These are phyloP conservation scores for Conopomorpha cramerella DNA, from an alignment of 1,140 invertebrate species.

Conservation along the genomic window DNA sequence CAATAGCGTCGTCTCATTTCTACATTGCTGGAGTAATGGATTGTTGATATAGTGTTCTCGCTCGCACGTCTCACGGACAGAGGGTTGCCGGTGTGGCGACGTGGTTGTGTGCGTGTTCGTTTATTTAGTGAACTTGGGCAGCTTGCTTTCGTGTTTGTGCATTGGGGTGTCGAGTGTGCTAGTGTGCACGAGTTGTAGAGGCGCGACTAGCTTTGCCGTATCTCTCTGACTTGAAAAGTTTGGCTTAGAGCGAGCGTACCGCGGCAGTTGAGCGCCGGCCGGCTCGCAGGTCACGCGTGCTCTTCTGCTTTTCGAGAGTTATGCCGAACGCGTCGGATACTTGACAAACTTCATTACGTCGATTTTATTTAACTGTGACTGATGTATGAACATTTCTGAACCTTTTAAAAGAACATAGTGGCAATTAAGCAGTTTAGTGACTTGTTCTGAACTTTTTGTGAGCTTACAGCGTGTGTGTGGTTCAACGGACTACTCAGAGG, in stretches of 20 bases:
- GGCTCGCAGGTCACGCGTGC: constrained; percentile 35
- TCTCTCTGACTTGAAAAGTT: constrained; percentile 60
- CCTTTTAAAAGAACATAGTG: too few species aligned
- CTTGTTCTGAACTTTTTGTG: constrained; percentile 55
- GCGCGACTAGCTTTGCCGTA: constrained; percentile 59
- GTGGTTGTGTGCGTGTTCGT: constrained; percentile 54
- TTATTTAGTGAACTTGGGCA: constrained; percentile 60
- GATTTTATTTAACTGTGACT: too few species aligned
- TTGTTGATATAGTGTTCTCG: constrained; percentile 52
- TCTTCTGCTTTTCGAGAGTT: too few species aligned
- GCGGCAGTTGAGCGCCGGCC: constrained; percentile 52
- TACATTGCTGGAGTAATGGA: constrained; percentile 23
- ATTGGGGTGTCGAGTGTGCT: constrained; percentile 36
- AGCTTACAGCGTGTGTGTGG: constrained; percentile 56
- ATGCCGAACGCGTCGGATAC: too few species aligned
- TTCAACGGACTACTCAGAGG: constrained; percentile 52
- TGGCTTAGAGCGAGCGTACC: constrained; percentile 44
- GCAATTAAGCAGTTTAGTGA: too few species aligned
- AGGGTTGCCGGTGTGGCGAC: constrained; percentile 49
- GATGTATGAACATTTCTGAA: too few species aligned
- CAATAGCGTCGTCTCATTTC: constrained; percentile 29
- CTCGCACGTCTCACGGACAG: constrained; percentile 42
- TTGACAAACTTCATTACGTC: too few species aligned
- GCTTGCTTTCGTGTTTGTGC: constrained; percentile 51
- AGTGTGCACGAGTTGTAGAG: constrained; percentile 55